Percentiles rank a stretch among this genome's conserved stretches.
phyloP scores from a whole-genome alignment of 92 coral and sea anemone genomes.

The Bergia puertoricense region DNA sequence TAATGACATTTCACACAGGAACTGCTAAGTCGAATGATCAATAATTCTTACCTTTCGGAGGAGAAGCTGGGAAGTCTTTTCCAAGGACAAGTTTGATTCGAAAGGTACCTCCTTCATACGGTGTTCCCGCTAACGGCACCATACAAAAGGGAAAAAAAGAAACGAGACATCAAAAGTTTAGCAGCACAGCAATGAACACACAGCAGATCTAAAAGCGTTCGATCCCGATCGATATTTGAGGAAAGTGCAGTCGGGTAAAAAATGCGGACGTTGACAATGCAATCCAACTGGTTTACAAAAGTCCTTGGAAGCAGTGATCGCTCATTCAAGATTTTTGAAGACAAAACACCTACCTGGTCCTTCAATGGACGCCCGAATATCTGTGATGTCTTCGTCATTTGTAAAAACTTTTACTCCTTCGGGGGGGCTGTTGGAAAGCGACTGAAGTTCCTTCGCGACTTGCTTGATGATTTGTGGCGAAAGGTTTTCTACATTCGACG shows the following conservation, averaged over 20 bases:
- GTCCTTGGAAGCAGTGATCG: not conserved
- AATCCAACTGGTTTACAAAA: not conserved
- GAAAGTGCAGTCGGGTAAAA: not conserved
- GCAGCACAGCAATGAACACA: not conserved
- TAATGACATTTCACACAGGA: too few relatives aligned
- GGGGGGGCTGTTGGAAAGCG: constrained; percentile 88
- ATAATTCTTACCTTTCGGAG: constrained; percentile 89
- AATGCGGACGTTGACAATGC: not conserved
- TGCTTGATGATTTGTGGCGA: constrained; percentile 98
- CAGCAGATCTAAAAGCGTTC: not conserved
- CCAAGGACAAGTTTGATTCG: constrained; percentile 92
- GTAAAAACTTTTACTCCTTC: constrained; percentile 95
- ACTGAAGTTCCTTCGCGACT: constrained; percentile 88
- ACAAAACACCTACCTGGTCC: constrained; percentile 82
- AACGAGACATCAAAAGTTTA: not conserved
- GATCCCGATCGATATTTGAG: not conserved
- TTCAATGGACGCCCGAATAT: constrained; percentile 98
- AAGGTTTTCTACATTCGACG: constrained; percentile 98
- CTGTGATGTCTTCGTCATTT: constrained; percentile 94
- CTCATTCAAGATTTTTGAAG: not conserved
- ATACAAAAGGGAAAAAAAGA: not conserved
- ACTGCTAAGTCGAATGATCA: not conserved
- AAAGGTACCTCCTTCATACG: constrained; percentile 96
- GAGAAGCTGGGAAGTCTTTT: constrained; percentile 93
- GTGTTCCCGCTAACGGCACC: constrained; percentile 85